These are phyloP conservation scores for Bembecia ichneumoniformis DNA, from an alignment of 2,888 invertebrate genomes.

Conservation along the genomic window DNA sequence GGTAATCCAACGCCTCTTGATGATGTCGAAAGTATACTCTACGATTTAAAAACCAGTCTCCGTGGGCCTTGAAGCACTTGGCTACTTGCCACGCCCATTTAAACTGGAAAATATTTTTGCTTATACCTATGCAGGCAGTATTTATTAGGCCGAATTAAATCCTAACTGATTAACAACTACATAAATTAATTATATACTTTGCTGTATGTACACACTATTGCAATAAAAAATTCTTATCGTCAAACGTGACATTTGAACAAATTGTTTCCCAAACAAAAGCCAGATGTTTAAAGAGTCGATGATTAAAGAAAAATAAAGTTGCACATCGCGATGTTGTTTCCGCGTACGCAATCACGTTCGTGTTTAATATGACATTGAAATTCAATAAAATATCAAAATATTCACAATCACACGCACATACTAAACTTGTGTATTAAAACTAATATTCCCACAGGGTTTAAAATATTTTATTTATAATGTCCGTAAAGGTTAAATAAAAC, in stretches of 20 bases:
- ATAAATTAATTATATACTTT: neutral
- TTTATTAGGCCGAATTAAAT: neutral
- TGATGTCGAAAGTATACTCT: constrained; percentile 48
- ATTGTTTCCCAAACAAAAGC: constrained; percentile 29
- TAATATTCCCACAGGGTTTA: neutral
- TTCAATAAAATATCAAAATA: constrained; percentile 42
- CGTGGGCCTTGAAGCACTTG: constrained; percentile 54
- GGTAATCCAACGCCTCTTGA: constrained; percentile 17
- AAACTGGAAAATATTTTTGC: constrained; percentile 32
- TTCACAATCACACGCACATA: constrained; percentile 35
- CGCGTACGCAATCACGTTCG: constrained; percentile 58
- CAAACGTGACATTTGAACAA: neutral
- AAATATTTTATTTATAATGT: neutral
- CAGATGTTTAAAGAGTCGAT: constrained; percentile 40
- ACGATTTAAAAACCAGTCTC: constrained; percentile 57
- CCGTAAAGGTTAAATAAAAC: neutral
- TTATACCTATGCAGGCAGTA: neutral
- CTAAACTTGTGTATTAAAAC: neutral
- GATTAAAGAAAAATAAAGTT: constrained; percentile 52
- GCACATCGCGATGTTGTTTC: constrained; percentile 35
- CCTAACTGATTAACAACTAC: neutral
- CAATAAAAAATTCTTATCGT: neutral
- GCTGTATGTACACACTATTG: neutral
- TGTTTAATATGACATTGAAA: constrained; percentile 60
- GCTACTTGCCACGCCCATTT: constrained; percentile 59